A percentile compares a stretch with the other conserved stretches of the same genome.
These are phyloP conservation scores for Platyscelio sp. DNA, from an alignment of 2,888 invertebrate genomes.

Conservation along the genomic window DNA sequence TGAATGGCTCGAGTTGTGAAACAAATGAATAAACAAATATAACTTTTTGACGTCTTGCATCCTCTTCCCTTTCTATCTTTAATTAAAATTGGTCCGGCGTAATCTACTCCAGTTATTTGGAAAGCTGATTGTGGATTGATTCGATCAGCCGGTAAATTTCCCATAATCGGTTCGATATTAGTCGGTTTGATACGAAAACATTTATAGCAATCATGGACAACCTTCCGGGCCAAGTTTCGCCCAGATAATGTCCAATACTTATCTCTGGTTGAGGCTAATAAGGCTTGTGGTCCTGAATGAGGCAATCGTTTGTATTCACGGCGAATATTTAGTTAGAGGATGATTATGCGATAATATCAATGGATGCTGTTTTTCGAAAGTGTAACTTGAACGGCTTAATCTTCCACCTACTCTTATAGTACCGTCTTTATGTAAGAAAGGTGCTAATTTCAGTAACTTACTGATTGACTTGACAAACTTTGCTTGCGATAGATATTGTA, in stretches of 20 bases:
- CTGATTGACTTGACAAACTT: neutral
- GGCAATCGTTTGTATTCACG: neutral
- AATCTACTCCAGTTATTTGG: slow-evolving; percentile 4
- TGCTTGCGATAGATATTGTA: neutral
- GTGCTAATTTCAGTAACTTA: neutral
- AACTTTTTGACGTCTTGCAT: neutral
- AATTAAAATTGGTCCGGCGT: slow-evolving; percentile 9
- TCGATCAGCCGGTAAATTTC: slow-evolving; percentile 9
- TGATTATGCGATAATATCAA: neutral
- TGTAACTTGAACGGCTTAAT: neutral
- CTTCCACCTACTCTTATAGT: slow-evolving; percentile 3
- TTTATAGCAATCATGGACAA: neutral
- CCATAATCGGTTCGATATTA: neutral
- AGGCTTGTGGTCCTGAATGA: slow-evolving; percentile 5
- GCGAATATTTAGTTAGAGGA: neutral
- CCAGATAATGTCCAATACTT: neutral
- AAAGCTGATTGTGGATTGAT: neutral
- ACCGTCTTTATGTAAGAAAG: neutral
- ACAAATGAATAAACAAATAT: slow-evolving; percentile 6
- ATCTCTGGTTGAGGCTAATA: neutral
- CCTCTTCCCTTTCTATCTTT: slow-evolving; percentile 6
- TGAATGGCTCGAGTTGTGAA: neutral
- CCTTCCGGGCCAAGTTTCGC: neutral
- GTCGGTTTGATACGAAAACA: neutral
- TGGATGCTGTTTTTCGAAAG: neutral